These are phyloP conservation scores for Athalia cordata DNA, from an alignment of 2,888 invertebrate genomes.

Conservation along the genomic window DNA sequence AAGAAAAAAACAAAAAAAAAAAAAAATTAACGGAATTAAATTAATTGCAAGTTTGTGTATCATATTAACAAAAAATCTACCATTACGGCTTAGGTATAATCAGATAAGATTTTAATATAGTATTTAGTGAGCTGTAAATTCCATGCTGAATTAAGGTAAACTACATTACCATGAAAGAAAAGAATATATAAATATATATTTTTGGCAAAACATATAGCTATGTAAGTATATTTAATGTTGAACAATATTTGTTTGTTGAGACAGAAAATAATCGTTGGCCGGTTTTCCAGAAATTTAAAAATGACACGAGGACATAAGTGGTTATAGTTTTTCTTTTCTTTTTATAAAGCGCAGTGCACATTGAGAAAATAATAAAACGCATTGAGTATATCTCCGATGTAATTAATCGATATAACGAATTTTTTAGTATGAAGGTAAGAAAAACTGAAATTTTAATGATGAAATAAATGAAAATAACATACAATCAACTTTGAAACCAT, in stretches of 20 bases:
- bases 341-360: neutral
- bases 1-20: neutral
- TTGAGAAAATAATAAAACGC: neutral
- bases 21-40: slow-evolving; percentile 2
- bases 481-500: neutral
- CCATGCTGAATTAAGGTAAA: neutral
- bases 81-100: slow-evolving; percentile 11
- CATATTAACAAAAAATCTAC: neutral
- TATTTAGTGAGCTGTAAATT: slow-evolving; percentile 20
- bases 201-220: slow-evolving; percentile 32
- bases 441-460: neutral
- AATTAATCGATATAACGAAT: neutral
- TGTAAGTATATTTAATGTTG: slow-evolving; percentile 13
- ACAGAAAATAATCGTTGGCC: neutral
- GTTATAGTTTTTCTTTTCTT: neutral
- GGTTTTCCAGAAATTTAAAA: too few species aligned
- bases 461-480: slow-evolving; percentile 2
- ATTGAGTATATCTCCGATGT: neutral
- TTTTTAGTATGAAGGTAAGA: neutral
- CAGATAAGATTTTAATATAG: slow-evolving; percentile 1
- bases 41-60: slow-evolving; percentile 1
- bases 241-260: slow-evolving; percentile 6
- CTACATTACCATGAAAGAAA: neutral
- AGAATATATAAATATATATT: slow-evolving; percentile 8
- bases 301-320: neutral